phyloP scores from a whole-genome alignment of 1,140 invertebrate species.

The Holcopasites calliopsidis region DNA sequence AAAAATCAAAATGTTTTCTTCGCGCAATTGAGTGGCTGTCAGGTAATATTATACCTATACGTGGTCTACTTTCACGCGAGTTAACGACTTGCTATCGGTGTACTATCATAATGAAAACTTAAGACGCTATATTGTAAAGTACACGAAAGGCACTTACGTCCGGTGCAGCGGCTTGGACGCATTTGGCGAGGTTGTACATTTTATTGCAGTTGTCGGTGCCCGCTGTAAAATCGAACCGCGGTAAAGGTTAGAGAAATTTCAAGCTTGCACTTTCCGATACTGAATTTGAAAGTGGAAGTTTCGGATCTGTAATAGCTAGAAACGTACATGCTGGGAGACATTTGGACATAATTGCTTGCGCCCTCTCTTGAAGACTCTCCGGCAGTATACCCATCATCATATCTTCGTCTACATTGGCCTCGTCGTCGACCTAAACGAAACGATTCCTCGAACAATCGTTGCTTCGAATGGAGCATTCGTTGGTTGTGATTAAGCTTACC shows the following conservation, averaged over 20 bases:
- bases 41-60: no score
- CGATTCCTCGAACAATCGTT: background rate
- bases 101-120: background rate
- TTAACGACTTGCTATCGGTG: background rate
- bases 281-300: background rate
- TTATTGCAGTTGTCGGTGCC: slow-evolving; percentile 69
- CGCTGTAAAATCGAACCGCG: slow-evolving; percentile 42
- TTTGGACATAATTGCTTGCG: slow-evolving; percentile 37
- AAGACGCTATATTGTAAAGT: background rate
- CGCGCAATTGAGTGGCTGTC: no score
- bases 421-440: slow-evolving; percentile 66
- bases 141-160: slow-evolving; percentile 58
- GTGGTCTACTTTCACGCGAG: background rate
- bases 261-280: background rate
- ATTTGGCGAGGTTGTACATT: slow-evolving; percentile 64
- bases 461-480: no score
- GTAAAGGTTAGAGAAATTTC: background rate
- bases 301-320: no score
- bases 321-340: slow-evolving; percentile 54
- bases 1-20: no score
- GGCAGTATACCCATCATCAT: slow-evolving; percentile 69
- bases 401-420: slow-evolving; percentile 66
- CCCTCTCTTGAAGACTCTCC: slow-evolving; percentile 47
- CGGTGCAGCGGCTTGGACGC: slow-evolving; percentile 60
- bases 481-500: slow-evolving; percentile 57